These are phyloP conservation scores for Fundulus diaphanus DNA, from an alignment of 2,797 vertebrate species.

Conservation along the genomic window DNA sequence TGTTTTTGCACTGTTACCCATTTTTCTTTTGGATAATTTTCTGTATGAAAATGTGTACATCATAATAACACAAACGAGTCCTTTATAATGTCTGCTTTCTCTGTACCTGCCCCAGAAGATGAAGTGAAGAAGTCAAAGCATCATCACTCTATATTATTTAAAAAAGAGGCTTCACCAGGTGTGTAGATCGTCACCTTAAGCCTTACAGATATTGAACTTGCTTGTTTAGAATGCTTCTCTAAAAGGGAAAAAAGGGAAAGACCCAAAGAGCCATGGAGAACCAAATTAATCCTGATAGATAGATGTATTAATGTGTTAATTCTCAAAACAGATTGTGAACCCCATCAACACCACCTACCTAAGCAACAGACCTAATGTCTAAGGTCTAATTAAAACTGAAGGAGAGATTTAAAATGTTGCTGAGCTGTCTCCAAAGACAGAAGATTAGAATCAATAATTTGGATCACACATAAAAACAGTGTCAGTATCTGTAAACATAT, in stretches of 20 bases:
- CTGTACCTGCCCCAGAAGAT: not conserved
- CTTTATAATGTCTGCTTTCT: not conserved
- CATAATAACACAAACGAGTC: not conserved
- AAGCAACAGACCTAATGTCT: conserved; percentile 15
- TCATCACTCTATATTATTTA: not conserved
- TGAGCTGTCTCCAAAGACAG: conserved; percentile 3
- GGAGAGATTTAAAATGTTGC: conserved; percentile 14
- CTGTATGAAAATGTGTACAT: not conserved
- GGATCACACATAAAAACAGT: conserved; percentile 11
- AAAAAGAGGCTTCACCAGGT: not conserved
- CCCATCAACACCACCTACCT: conserved; percentile 25
- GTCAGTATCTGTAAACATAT: not conserved
- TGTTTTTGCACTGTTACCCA: not conserved
- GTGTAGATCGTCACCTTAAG: not conserved
- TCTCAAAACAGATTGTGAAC: conserved; percentile 36
- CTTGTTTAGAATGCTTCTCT: conserved; percentile 4
- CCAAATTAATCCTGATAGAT: conserved; percentile 34
- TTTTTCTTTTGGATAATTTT: not conserved
- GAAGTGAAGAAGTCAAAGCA: not conserved
- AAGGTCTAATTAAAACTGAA: conserved; percentile 32
- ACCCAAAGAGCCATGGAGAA: conserved; percentile 18
- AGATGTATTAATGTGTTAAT: conserved; percentile 32
- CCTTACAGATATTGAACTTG: conserved; percentile 2
- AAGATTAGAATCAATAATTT: conserved; percentile 22
- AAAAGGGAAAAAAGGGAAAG: conserved; percentile 3